Conservation (phyloP, 2,797 vertebrate genomes). For the Alectoris magna region DNA sequence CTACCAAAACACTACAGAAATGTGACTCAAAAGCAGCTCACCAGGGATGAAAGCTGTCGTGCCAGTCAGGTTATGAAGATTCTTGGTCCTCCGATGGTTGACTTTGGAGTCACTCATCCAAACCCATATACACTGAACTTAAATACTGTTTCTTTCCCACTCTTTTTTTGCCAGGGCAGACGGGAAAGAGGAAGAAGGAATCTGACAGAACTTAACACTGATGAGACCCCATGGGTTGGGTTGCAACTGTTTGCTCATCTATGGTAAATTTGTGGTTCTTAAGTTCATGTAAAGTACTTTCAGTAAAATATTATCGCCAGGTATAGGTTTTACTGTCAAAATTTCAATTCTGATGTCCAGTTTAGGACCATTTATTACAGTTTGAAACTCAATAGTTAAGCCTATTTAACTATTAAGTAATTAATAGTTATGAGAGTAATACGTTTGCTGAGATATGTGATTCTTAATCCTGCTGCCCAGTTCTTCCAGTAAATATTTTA, state of each 20-base stretch:
- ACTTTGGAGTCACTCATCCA: not conserved
- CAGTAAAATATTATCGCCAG: not conserved
- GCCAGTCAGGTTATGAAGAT: not conserved
- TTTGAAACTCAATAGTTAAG: not conserved
- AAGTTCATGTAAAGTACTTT: not conserved
- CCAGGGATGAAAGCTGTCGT: conserved; percentile 65
- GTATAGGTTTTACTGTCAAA: not conserved
- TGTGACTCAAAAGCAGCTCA: conserved; percentile 59
- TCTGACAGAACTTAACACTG: not conserved
- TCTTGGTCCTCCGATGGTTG: not conserved
- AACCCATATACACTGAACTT: not conserved
- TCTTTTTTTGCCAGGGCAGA: not conserved
- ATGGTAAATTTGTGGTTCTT: not conserved
- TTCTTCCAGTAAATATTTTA: conserved; percentile 54
- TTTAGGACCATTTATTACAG: not conserved
- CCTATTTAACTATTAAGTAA: not conserved
- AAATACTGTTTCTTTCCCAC: not conserved
- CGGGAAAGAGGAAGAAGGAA: too few relatives aligned
- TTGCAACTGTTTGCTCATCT: not conserved
- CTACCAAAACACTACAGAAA: not conserved
- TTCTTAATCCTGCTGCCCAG: conserved; percentile 24
- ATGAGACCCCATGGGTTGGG: not conserved
- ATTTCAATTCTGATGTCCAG: not conserved
- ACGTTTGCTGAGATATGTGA: not conserved
- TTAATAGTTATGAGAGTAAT: not conserved